These are phyloP conservation scores for Glossosoma conforme DNA, from an alignment of 1,140 invertebrate species.

Conservation along the genomic window DNA sequence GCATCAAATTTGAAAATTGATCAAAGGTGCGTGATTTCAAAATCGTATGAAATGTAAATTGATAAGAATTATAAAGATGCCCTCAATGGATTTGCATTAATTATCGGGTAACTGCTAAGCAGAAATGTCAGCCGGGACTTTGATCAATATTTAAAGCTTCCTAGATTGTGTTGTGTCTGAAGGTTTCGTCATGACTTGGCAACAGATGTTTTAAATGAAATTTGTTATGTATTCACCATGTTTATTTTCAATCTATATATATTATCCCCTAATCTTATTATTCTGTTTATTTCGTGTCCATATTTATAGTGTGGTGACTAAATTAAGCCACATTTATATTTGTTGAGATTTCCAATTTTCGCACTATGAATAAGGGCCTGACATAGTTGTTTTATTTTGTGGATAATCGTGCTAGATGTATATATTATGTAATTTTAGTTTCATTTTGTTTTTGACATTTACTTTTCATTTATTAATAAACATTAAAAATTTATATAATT, in stretches of 20 bases:
- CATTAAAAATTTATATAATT: conserved; percentile 32
- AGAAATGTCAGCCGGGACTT: too few species aligned
- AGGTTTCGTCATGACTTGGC: too few species aligned
- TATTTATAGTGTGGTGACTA: conserved; percentile 30
- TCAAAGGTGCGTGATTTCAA: too few species aligned
- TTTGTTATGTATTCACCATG: not conserved
- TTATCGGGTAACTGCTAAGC: too few species aligned
- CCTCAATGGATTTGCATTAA: too few species aligned
- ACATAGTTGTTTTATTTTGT: conserved; percentile 33
- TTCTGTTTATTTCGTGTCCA: conserved; percentile 22
- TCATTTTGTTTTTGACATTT: conserved; percentile 32
- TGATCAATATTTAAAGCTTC: too few species aligned
- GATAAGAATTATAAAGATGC: too few species aligned
- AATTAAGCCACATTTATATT: conserved; percentile 27
- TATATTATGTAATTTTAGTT: conserved; percentile 33
- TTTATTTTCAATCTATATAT: conserved; percentile 13
- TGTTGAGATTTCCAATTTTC: conserved; percentile 28
- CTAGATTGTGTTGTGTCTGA: too few species aligned
- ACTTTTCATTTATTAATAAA: conserved; percentile 33
- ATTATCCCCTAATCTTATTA: conserved; percentile 12
- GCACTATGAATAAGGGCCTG: conserved; percentile 32
- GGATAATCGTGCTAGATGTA: conserved; percentile 33
- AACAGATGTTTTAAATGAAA: too few species aligned
- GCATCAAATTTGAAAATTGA: too few species aligned
- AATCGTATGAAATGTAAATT: too few species aligned